Percentiles rank a stretch among this genome's conserved stretches.
Conservation (phyloP, 1,140 invertebrate species). For the Scaptomyza hsui region DNA sequence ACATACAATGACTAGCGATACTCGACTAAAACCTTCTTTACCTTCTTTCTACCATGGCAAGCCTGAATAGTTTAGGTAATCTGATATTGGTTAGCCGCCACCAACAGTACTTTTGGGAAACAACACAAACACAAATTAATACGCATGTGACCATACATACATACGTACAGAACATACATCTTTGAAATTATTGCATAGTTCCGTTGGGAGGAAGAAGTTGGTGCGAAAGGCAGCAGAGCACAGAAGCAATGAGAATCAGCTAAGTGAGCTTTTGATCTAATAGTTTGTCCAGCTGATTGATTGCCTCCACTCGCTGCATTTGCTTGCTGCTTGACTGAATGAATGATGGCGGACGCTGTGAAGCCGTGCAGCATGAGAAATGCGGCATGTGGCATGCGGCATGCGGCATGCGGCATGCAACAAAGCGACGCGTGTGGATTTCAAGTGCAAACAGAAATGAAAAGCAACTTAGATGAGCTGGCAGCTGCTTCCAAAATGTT, state of each 20-base stretch:
- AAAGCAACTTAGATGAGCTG: constrained; percentile 55
- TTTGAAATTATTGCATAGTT: constrained; percentile 45
- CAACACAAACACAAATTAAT: too few relatives aligned
- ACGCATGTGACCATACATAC: too few relatives aligned
- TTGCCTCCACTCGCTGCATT: constrained; percentile 29
- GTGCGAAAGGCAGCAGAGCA: neutral
- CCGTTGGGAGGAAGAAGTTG: too few relatives aligned
- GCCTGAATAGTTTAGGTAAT: too few relatives aligned
- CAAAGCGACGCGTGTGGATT: constrained; percentile 25
- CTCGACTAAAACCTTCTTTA: too few relatives aligned
- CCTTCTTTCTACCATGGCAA: too few relatives aligned
- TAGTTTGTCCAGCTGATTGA: constrained; percentile 66
- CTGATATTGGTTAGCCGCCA: too few relatives aligned
- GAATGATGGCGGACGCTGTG: constrained; percentile 40
- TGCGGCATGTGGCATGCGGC: constrained; percentile 10
- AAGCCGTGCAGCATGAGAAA: neutral
- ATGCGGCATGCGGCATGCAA: constrained; percentile 17
- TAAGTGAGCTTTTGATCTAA: constrained; percentile 31
- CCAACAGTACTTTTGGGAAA: too few relatives aligned
- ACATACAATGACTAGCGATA: too few relatives aligned
- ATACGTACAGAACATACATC: neutral
- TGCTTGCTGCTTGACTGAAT: constrained; percentile 25
- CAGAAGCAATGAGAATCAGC: neutral
- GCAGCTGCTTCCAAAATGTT: constrained; percentile 30
- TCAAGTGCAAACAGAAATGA: constrained; percentile 58